Base-by-base conservation (phyloP, 1,140 invertebrate genomes). In the Hydropsyche tenuis region DNA sequence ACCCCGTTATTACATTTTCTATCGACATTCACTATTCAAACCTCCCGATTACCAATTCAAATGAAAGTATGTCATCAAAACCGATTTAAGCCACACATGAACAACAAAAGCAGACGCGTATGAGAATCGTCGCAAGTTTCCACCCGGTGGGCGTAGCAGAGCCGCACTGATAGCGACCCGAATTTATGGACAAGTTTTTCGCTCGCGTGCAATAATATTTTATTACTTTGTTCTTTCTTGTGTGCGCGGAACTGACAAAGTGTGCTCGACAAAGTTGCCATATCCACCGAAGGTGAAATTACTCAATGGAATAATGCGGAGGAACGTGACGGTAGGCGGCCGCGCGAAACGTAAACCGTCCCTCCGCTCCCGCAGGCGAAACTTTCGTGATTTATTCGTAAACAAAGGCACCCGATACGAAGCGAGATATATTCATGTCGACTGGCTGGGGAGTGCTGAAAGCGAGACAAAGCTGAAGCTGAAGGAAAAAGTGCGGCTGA, bases 181-280 rank as follows among this genome's bases (percentile, higher is more conserved):
- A 76, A 76, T 76, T 76, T 76, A 76, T 73, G 70, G 51, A 71
- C 60, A 74, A 70, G 22, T 74, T 74, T 71, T 74, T 74, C 75
- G 72, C 75, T 60, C 37, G 69, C 75, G 46, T 74, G 75, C 75
- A 74, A 76, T 76, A 73, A 76, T 76, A 76, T 73, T 76, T 73
- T 76, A 76, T 74, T 73, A 65, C 63, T 72, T 74, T 72, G 68
- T 71, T 73, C 72, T 71, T 73, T 74, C 72, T 37, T 37, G 30
- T 37, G 30, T 37, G 30, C 30, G 37, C 63, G 69, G 43, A 72
- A 76, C 69, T 76, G 75, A 74, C 75, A 76, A 76, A 76, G 64
- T 72, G 69, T 72, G 73, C 75, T 74, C 25, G 48, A 37, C 63
- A 70, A 76, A 76, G 75, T 76, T 76, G 70, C 69, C 60, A 66